These are phyloP conservation scores for Drosophila suzukii DNA, from an alignment of 1,140 invertebrate species.

Conservation along the genomic window DNA sequence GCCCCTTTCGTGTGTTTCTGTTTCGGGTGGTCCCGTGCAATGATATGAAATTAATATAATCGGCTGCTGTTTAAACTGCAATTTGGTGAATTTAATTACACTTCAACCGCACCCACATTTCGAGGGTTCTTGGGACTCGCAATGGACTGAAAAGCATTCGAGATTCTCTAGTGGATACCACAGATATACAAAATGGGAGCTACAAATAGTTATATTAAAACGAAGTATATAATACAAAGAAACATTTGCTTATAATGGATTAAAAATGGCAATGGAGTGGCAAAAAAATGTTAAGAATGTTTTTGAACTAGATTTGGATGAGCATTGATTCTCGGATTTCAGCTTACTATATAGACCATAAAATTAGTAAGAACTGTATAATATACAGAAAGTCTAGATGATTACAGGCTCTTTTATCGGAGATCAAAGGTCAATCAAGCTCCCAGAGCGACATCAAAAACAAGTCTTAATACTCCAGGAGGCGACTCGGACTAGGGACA, in stretches of 20 bases:
- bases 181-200: too few species aligned
- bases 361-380: not conserved
- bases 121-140: not conserved
- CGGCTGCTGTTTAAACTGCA: conserved; percentile 39
- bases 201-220: too few species aligned
- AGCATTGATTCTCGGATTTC: too few species aligned
- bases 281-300: too few species aligned
- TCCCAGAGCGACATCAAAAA: not conserved
- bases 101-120: conserved; percentile 12
- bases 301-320: too few species aligned
- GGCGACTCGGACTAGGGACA: conserved; percentile 8
- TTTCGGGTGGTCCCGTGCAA: conserved; percentile 5
- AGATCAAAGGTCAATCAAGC: conserved; percentile 28
- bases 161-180: not conserved
- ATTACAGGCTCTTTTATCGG: not conserved
- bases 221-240: too few species aligned
- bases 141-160: not conserved
- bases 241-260: too few species aligned
- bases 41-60: conserved; percentile 57
- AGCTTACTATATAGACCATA: too few species aligned
- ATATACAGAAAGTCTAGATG: not conserved
- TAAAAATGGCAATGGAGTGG: too few species aligned
- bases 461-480: not conserved
- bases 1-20: conserved; percentile 4
- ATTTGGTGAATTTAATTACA: conserved; percentile 48